These are phyloP conservation scores for Gymnoscopelus microlampas DNA, from an alignment of 2,797 vertebrate genomes.

Conservation along the genomic window DNA sequence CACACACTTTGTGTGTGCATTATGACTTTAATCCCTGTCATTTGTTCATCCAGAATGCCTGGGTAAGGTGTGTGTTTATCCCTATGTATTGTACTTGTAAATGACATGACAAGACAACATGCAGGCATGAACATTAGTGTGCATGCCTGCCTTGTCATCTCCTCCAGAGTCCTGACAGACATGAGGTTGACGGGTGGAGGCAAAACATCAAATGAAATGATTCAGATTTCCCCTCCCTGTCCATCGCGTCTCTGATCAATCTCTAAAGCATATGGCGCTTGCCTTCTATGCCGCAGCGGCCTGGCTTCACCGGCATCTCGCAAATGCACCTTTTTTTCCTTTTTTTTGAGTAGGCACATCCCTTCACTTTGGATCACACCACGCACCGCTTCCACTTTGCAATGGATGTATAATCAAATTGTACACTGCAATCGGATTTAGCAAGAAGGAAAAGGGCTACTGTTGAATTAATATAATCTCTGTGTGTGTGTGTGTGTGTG, in stretches of 20 bases:
- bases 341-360: neutral
- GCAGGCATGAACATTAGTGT: no score
- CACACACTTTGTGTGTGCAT: no score
- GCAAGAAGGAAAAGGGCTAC: no score
- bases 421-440: no score
- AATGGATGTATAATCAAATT: no score
- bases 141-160: slow-evolving; percentile 47
- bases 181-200: slow-evolving; percentile 60
- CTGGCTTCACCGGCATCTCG: neutral
- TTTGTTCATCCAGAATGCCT: no score
- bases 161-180: slow-evolving; percentile 48
- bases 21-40: no score
- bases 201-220: slow-evolving; percentile 68
- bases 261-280: neutral
- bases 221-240: slow-evolving; percentile 52
- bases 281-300: slow-evolving; percentile 31
- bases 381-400: no score
- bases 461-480: no score
- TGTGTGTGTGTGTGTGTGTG: slow-evolving; percentile 3
- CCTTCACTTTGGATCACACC: neutral
- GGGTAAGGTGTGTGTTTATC: neutral
- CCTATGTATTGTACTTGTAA: neutral
- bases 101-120: no score
- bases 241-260: slow-evolving; percentile 45
- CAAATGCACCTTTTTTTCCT: no score